Evolutionary conservation across 2,888 invertebrate genomes (phyloP).

Genomic region (Synergus laeviventris): DNA sequence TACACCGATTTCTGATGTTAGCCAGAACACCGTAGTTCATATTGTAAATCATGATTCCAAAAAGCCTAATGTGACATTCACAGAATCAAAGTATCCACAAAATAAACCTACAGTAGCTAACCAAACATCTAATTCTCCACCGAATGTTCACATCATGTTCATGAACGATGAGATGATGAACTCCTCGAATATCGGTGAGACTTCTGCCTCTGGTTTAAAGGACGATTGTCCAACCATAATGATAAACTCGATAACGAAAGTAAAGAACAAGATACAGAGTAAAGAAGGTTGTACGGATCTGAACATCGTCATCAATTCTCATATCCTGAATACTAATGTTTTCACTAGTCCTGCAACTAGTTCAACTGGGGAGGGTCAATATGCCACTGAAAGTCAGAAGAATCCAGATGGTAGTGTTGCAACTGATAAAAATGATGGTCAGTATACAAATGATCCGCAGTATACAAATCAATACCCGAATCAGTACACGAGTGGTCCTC

Average conservation of each 20-base stretch:
- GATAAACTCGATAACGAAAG: conserved; percentile 71
- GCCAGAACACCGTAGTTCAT: conserved; percentile 71
- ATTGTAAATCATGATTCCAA: conserved; percentile 63
- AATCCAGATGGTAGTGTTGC: conserved; percentile 4
- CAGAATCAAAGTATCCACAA: conserved; percentile 21
- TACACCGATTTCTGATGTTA: conserved; percentile 62
- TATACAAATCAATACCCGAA: background rate
- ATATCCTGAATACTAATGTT: conserved; percentile 80
- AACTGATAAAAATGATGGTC: conserved; percentile 45
- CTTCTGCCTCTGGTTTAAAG: conserved; percentile 46
- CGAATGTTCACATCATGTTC: conserved; percentile 71
- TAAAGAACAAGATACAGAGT: conserved; percentile 76
- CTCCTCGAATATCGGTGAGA: conserved; percentile 43
- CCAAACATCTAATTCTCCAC: conserved; percentile 50
- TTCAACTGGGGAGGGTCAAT: background rate
- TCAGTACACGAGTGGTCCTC: background rate
- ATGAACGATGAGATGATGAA: conserved; percentile 59
- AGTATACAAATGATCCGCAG: background rate
- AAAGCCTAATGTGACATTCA: conserved; percentile 61
- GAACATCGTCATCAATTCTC: conserved; percentile 84
- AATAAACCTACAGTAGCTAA: conserved; percentile 6
- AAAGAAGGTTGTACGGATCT: conserved; percentile 84
- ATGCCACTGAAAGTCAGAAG: background rate
- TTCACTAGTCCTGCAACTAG: conserved; percentile 46
- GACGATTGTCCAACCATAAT: conserved; percentile 71